Evolutionary conservation across 2,113 vertebrate genomes (phyloP).

Genomic region (Edolisoma coerulescens): DNA sequence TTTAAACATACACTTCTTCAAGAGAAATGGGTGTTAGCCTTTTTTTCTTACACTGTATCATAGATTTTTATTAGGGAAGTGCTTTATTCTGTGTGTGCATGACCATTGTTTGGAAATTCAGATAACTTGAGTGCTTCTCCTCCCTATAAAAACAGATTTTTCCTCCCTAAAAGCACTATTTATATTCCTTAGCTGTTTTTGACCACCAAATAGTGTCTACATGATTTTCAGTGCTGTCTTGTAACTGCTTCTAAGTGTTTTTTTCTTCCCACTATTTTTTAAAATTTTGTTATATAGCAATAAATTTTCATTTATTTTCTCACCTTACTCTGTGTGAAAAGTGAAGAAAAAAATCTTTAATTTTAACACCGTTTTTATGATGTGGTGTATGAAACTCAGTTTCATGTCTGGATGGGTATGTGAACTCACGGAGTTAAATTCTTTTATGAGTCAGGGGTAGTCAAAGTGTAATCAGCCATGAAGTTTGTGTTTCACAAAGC

Average conservation of each 20-base stretch:
- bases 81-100: not conserved
- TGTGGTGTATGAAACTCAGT: not conserved
- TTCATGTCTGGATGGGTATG: not conserved
- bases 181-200: not conserved
- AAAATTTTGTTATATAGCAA: not conserved
- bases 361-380: slow-evolving; percentile 1
- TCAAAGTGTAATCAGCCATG: slow-evolving; percentile 2
- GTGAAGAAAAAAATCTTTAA: not conserved
- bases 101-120: not conserved
- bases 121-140: not conserved
- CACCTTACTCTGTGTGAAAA: not conserved
- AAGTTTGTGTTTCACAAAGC: slow-evolving; percentile 28
- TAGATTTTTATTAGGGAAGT: not conserved
- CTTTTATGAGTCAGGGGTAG: not conserved
- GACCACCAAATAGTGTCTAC: not conserved
- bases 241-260: not conserved
- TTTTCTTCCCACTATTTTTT: not conserved
- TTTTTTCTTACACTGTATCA: not conserved
- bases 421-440: not conserved
- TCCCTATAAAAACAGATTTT: not conserved
- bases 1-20: not conserved
- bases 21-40: not conserved
- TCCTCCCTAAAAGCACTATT: not conserved
- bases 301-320: slow-evolving; percentile 2
- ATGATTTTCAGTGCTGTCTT: not conserved